These are phyloP conservation scores for Hydropotes inermis DNA, from an alignment of 2,113 vertebrate genomes.

Conservation along the genomic window DNA sequence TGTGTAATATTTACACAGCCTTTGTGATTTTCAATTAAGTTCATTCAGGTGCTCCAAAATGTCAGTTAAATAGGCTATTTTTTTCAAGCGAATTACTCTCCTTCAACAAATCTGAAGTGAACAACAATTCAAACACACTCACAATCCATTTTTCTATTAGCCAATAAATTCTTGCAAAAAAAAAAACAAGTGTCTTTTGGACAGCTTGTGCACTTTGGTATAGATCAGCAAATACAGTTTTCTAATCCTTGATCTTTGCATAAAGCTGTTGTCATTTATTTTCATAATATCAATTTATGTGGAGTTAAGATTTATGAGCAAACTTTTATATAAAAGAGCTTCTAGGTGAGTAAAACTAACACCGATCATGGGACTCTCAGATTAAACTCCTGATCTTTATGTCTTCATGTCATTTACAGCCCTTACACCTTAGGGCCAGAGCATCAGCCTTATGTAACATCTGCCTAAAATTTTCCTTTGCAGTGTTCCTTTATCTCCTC, in stretches of 20 bases:
- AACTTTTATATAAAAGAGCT: not conserved
- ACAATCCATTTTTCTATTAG: not conserved
- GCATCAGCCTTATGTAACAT: not conserved
- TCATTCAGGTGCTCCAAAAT: constrained; percentile 45
- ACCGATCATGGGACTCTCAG: not conserved
- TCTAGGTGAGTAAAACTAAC: not conserved
- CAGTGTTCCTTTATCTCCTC: not conserved
- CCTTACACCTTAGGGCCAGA: not conserved
- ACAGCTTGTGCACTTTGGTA: not conserved
- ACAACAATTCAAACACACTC: not conserved
- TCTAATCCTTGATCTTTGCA: not conserved
- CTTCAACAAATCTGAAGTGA: not conserved
- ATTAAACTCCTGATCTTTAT: not conserved
- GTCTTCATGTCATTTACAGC: not conserved
- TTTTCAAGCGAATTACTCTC: not conserved
- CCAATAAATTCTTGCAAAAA: not conserved
- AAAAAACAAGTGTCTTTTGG: not conserved
- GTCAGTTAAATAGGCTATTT: not conserved
- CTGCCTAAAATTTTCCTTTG: not conserved
- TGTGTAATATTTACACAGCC: not conserved
- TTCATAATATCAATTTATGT: not conserved
- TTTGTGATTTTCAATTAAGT: constrained; percentile 52
- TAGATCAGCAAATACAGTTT: not conserved
- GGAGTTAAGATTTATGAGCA: constrained; percentile 17
- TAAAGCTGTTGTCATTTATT: not conserved